These are phyloP conservation scores for Anolis sagrei DNA, from an alignment of 2,113 vertebrate species.

Conservation along the genomic window DNA sequence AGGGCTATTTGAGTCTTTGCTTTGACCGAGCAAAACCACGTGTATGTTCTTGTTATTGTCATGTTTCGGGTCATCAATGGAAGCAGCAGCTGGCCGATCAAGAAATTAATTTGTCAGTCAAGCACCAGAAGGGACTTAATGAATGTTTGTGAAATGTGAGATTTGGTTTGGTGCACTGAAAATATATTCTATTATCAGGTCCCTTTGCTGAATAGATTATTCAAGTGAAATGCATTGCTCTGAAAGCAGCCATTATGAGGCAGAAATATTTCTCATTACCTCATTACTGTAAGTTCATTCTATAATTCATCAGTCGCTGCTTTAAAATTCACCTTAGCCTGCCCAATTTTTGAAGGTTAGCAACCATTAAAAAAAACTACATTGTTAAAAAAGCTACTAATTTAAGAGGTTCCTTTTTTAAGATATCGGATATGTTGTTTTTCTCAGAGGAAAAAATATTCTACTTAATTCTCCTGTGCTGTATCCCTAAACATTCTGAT, in stretches of 20 bases:
- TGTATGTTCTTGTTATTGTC: neutral
- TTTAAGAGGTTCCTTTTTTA: neutral
- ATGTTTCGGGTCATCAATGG: neutral
- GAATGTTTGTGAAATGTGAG: neutral
- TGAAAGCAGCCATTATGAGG: constrained; percentile 13
- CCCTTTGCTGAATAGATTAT: constrained; percentile 7
- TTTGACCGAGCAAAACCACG: neutral
- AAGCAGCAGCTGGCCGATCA: constrained; percentile 5
- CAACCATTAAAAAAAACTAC: neutral
- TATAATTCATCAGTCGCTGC: neutral
- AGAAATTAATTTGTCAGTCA: constrained; percentile 25
- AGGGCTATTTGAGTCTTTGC: neutral
- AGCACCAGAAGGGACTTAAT: neutral
- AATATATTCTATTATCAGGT: neutral
- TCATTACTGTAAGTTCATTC: constrained; percentile 8
- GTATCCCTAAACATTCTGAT: neutral
- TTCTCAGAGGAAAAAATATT: neutral
- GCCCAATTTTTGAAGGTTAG: neutral
- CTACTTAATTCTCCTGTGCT: neutral
- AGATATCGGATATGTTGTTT: neutral
- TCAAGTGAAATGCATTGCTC: constrained; percentile 2
- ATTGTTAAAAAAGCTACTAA: neutral
- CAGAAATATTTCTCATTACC: constrained; percentile 16
- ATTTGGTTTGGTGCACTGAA: constrained; percentile 17
- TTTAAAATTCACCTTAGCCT: constrained; percentile 5